These are phyloP conservation scores for Smittia aterrima DNA, from an alignment of 2,888 invertebrate species.

Conservation along the genomic window DNA sequence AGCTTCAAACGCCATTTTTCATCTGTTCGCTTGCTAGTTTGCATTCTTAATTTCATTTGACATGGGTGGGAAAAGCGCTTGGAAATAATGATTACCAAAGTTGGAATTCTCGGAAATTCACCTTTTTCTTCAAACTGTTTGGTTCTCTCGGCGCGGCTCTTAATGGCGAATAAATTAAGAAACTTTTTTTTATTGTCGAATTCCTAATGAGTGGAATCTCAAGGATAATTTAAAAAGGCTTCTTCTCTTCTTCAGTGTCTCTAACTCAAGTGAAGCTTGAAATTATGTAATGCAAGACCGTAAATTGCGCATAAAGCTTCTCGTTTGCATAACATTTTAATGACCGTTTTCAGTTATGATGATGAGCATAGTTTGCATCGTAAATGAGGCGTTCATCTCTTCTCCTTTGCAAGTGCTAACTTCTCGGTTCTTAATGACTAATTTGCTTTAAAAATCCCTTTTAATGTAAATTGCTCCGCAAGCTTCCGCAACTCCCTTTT, in stretches of 20 bases:
- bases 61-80: conserved; percentile 2
- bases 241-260: too few species aligned
- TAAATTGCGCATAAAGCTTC: conserved; percentile 6
- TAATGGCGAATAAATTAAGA: background rate
- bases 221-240: too few species aligned
- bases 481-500: background rate
- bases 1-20: background rate
- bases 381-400: conserved; percentile 27
- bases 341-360: conserved; percentile 30
- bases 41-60: conserved; percentile 11
- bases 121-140: too few species aligned
- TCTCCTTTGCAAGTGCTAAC: background rate
- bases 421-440: background rate
- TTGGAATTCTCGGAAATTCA: background rate
- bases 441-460: conserved; percentile 37
- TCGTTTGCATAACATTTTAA: conserved; percentile 20
- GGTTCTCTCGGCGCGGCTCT: background rate
- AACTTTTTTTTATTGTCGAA: background rate
- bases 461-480: conserved; percentile 29
- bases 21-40: background rate
- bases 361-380: conserved; percentile 30
- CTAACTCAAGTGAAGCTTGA: too few species aligned
- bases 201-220: too few species aligned
- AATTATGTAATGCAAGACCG: too few species aligned
- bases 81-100: background rate